Conservation (phyloP, 2,797 vertebrate species). For the Smutsia gigantea region DNA sequence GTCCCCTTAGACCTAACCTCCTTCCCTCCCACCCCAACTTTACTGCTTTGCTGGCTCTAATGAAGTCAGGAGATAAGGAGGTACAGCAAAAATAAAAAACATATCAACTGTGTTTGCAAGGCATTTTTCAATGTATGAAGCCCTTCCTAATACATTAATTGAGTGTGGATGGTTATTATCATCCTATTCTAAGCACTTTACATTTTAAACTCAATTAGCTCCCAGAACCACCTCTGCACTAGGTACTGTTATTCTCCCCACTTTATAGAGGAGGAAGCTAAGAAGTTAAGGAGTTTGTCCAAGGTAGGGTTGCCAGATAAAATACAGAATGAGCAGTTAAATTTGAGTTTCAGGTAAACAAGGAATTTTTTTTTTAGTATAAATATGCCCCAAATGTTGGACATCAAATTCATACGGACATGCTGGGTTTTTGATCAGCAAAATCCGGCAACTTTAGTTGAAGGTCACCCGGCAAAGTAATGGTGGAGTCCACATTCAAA, state of each 20-base stretch:
- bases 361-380: constrained; percentile 38
- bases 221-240: background rate
- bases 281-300: constrained; percentile 47
- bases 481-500: background rate
- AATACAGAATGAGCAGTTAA: constrained; percentile 62
- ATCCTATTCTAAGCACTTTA: background rate
- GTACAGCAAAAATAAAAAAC: background rate
- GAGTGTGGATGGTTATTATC: background rate
- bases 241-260: background rate
- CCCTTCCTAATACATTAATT: background rate
- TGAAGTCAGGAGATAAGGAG: background rate
- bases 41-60: background rate
- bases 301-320: constrained; percentile 47
- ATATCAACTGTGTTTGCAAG: background rate
- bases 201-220: background rate
- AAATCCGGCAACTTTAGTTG: background rate
- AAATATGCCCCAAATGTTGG: constrained; percentile 29
- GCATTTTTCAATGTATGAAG: background rate
- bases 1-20: background rate
- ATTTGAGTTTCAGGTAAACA: constrained; percentile 72
- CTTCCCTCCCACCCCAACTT: accelerated
- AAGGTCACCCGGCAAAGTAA: background rate
- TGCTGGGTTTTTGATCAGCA: constrained; percentile 14
- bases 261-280: background rate
- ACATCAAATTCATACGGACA: constrained; percentile 51